Evolutionary conservation across 2,888 invertebrate species (phyloP), one percentile per base, ranked within the genome.

Genomic region (Lasioglossum morio): DNA sequence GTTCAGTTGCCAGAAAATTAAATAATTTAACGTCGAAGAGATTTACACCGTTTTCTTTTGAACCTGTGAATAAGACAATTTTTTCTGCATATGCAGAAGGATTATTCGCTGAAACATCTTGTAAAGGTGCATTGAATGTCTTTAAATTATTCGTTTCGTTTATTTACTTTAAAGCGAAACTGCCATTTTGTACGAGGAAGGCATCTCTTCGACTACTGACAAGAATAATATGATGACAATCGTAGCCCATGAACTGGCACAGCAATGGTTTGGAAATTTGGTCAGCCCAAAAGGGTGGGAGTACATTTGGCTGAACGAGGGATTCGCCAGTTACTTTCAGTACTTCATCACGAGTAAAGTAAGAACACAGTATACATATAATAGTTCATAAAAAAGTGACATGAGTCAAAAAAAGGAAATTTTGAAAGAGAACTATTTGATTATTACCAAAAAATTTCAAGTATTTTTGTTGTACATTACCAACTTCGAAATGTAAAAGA

Each of bases 271-370:
- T 84, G 96, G 96, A 14, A 95, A 96, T 90, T 87, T 95, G 12
- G 95, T 95, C 23, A 94, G 93, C 46, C 94, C 95, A 4, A 60
- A 87, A 70, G 95, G 95, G 95, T 96, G 95, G 95, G 88, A 92
- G 5, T 94, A 94, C 81, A 86, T 95, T 1, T 96, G 96, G 96
- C 86, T 96, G 10, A 95, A 94, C 80, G 96, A 96, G 92, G 96
- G 96, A 4, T 96, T 96, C 87, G 96, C 96, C 16, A 94, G 93
- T 60, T 96, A 96, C 90, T 95, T 96, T 87, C 95, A 96, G 90
- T 96, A 96, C 84, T 92, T 93, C n/a, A 94, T 95, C 16, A 92
- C 94, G 0, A 88, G 94, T 30, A 53, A 91, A 77, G 81, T 81
- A 60, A 66, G 85, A 90, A 7, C 46, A 12, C 2, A 43, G 40